Conservation (phyloP, 2,797 vertebrate species). For the Pelochelys cantorii region DNA sequence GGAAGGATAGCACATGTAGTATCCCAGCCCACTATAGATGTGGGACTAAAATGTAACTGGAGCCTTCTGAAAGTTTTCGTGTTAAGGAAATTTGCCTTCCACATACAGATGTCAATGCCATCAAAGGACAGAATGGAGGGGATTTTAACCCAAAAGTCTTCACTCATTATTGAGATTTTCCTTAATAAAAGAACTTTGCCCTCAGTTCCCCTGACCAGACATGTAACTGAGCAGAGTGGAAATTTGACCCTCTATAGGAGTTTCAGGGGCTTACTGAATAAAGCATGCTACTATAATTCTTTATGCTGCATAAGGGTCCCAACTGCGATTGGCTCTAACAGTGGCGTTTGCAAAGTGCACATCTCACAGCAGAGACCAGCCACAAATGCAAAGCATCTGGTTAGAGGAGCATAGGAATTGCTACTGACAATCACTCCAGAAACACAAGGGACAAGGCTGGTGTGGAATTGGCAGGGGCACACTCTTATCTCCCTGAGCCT, state of each 20-base stretch:
- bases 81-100: neutral
- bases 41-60: no score
- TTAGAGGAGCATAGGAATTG: rapidly evolving
- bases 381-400: neutral
- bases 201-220: neutral
- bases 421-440: neutral
- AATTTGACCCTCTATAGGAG: neutral
- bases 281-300: no score
- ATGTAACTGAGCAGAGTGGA: neutral
- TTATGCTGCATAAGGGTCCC: no score
- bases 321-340: no score
- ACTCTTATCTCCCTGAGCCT: neutral
- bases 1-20: neutral
- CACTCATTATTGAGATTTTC: neutral
- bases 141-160: neutral
- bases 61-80: neutral
- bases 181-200: neutral
- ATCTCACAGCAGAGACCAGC: neutral
- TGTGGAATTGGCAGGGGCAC: neutral
- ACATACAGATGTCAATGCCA: neutral
- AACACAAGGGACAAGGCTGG: rapidly evolving
- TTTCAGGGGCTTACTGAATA: rapidly evolving
- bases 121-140: neutral
- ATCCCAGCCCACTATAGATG: neutral
- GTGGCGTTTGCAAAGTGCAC: no score